Conservation (phyloP, 2,888 invertebrate species). For the Hydraecia micacea region DNA sequence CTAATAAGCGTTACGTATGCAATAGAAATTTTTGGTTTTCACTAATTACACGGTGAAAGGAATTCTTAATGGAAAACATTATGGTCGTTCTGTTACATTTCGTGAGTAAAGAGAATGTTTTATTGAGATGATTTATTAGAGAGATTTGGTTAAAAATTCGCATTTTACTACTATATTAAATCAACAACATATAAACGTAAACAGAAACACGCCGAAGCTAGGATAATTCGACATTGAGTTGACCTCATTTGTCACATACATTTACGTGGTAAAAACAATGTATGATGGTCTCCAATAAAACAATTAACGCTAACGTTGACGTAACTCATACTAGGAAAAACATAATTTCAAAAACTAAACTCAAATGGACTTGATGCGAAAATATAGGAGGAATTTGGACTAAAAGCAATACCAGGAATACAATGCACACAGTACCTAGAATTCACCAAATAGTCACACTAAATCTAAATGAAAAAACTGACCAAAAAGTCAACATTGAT, state of each 20-base stretch:
- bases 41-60: conserved; percentile 56
- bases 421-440: not conserved
- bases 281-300: conserved; percentile 27
- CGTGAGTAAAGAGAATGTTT: conserved; percentile 47
- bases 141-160: conserved; percentile 22
- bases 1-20: conserved; percentile 55
- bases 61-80: conserved; percentile 52
- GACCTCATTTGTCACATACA: conserved; percentile 22
- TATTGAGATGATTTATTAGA: conserved; percentile 39
- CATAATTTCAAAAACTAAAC: conserved; percentile 1
- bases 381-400: not conserved
- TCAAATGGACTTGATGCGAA: not conserved
- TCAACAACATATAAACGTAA: conserved; percentile 15
- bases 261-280: conserved; percentile 30
- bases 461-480: not conserved
- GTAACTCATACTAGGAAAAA: conserved; percentile 14
- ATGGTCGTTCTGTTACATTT: conserved; percentile 56
- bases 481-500: not conserved
- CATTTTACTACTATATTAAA: conserved; percentile 18
- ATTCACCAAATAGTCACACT: not conserved
- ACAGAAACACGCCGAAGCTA: conserved; percentile 15
- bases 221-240: conserved; percentile 24
- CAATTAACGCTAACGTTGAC: conserved; percentile 13
- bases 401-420: not conserved
- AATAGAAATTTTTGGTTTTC: conserved; percentile 59